These are phyloP conservation scores for Halictus rubicundus DNA, from an alignment of 1,140 invertebrate species.

Conservation along the genomic window DNA sequence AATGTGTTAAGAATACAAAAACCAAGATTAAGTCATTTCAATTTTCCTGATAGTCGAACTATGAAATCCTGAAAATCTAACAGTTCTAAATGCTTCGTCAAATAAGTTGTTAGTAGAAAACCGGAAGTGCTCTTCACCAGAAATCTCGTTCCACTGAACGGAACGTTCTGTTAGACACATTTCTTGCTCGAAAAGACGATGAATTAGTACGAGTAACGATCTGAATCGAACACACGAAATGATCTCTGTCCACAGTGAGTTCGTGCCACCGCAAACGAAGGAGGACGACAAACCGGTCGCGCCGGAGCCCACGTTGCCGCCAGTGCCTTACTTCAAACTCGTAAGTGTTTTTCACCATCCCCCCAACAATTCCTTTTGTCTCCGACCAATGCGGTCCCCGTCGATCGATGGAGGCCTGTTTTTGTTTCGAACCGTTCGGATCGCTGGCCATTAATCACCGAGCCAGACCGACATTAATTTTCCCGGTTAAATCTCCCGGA, in stretches of 20 bases:
- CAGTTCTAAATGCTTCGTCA: too few relatives aligned
- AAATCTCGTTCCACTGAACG: background rate
- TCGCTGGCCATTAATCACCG: constrained; percentile 50
- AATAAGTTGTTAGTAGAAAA: too few relatives aligned
- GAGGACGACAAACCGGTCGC: constrained; percentile 70
- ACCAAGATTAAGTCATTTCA: too few relatives aligned
- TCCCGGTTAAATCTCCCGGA: constrained; percentile 57
- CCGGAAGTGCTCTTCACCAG: too few relatives aligned
- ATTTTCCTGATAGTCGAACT: too few relatives aligned
- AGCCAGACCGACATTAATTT: constrained; percentile 56
- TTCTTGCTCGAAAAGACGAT: too few relatives aligned
- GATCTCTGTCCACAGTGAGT: constrained; percentile 77
- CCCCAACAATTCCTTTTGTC: constrained; percentile 2
- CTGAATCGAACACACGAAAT: constrained; percentile 25
- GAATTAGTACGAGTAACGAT: background rate
- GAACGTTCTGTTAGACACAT: background rate
- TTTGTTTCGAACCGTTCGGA: constrained; percentile 28
- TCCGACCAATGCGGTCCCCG: constrained; percentile 2
- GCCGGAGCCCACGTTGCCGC: constrained; percentile 61
- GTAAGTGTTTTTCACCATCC: constrained; percentile 63
- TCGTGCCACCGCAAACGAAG: constrained; percentile 76
- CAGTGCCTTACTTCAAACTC: constrained; percentile 77
- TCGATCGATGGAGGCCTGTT: constrained; percentile 45
- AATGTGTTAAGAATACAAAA: too few relatives aligned
- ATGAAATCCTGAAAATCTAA: too few relatives aligned